These are phyloP conservation scores for Sapayoa aenigma DNA, from an alignment of 2,113 vertebrate species.

Conservation along the genomic window DNA sequence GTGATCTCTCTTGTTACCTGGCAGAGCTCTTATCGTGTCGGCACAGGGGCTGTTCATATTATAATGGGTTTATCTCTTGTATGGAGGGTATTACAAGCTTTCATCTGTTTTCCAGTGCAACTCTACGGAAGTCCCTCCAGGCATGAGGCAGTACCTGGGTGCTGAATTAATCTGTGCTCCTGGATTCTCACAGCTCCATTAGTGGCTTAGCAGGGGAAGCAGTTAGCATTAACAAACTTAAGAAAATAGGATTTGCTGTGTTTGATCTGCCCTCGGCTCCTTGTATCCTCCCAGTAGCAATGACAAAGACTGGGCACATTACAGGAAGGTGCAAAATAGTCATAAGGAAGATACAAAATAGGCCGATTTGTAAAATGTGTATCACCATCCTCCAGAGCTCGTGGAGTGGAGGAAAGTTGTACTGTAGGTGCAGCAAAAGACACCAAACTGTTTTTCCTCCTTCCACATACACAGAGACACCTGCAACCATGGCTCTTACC, in stretches of 20 bases:
- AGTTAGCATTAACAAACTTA: constrained; percentile 54
- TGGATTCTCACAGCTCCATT: constrained; percentile 40
- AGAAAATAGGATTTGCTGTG: constrained; percentile 54
- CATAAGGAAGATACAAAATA: background rate
- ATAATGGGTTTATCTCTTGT: constrained; percentile 49
- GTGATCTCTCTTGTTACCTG: constrained; percentile 10
- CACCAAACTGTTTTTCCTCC: background rate
- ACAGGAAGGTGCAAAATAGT: background rate
- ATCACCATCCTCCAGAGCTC: background rate
- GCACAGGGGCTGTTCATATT: constrained; percentile 16
- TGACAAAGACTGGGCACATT: background rate
- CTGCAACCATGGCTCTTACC: background rate
- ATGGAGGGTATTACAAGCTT: constrained; percentile 43
- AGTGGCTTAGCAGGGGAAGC: constrained; percentile 42
- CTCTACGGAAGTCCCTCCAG: background rate
- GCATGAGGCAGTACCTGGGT: constrained; percentile 33
- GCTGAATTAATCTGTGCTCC: constrained; percentile 19
- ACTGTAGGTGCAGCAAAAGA: background rate
- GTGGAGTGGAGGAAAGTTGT: background rate
- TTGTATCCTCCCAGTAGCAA: background rate
- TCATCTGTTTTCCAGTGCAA: constrained; percentile 27
- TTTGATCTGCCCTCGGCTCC: background rate
- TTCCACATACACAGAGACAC: background rate
- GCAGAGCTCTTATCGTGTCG: background rate
- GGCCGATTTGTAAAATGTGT: background rate